These are phyloP conservation scores for Ecliptopera silaceata DNA, from an alignment of 2,888 invertebrate genomes.

Conservation along the genomic window DNA sequence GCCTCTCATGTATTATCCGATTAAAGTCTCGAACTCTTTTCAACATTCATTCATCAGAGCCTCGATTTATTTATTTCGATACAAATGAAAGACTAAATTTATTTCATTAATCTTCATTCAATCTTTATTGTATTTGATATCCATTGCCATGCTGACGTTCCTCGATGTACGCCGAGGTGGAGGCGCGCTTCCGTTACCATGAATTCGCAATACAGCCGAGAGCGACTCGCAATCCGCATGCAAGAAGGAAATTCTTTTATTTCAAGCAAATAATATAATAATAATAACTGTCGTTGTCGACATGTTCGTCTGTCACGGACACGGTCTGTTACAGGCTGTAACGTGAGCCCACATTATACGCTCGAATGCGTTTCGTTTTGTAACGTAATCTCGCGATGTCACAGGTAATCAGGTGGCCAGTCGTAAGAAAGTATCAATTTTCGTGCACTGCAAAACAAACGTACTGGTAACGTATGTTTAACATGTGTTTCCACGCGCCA, in stretches of 20 bases:
- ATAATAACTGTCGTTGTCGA: constrained; percentile 12
- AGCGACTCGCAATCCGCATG: constrained; percentile 14
- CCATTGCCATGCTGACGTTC: too few relatives aligned
- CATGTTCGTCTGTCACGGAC: constrained; percentile 29
- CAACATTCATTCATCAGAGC: constrained; percentile 8
- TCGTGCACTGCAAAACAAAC: neutral
- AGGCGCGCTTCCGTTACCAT: constrained; percentile 22
- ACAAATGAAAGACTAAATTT: too few relatives aligned
- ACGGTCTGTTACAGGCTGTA: constrained; percentile 20
- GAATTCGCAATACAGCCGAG: constrained; percentile 20
- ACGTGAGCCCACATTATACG: constrained; percentile 36
- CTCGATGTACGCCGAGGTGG: too few relatives aligned
- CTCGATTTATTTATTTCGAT: too few relatives aligned
- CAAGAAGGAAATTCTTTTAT: constrained; percentile 17
- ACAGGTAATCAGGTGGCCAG: constrained; percentile 14
- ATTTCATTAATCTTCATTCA: too few relatives aligned
- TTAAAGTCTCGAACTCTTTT: constrained; percentile 29
- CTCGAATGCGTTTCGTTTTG: constrained; percentile 36
- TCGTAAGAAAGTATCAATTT: constrained; percentile 1
- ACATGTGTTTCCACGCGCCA: too few relatives aligned
- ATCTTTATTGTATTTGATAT: too few relatives aligned
- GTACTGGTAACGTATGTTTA: too few relatives aligned
- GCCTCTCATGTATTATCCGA: constrained; percentile 34
- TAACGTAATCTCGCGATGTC: constrained; percentile 19
- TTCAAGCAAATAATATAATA: constrained; percentile 1